Evolutionary conservation across 2,113 vertebrate genomes (phyloP).

Genomic region (Trochalopteron elliotii): DNA sequence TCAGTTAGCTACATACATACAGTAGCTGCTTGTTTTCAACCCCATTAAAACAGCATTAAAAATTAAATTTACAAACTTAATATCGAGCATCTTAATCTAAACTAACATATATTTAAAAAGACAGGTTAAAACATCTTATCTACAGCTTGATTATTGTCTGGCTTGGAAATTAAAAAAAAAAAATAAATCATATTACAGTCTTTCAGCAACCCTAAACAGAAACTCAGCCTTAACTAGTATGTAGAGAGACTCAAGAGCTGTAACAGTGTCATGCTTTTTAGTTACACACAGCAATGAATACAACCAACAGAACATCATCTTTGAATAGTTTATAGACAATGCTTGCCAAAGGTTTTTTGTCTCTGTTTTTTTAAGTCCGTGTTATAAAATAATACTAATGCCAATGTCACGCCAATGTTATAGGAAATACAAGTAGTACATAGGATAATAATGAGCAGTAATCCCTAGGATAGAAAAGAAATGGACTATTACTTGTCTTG

Average conservation of each 20-base stretch:
- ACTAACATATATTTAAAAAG: constrained; percentile 87
- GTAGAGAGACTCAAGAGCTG: constrained; percentile 77
- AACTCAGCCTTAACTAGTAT: constrained; percentile 74
- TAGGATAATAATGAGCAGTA: constrained; percentile 74
- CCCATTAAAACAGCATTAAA: constrained; percentile 89
- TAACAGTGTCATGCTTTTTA: constrained; percentile 82
- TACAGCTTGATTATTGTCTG: constrained; percentile 82
- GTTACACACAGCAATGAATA: constrained; percentile 80
- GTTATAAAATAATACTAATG: constrained; percentile 80
- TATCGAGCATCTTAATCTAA: constrained; percentile 86
- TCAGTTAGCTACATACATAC: constrained; percentile 95
- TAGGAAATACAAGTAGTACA: constrained; percentile 78
- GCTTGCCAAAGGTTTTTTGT: constrained; percentile 68
- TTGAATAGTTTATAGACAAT: constrained; percentile 75
- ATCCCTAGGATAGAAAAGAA: constrained; percentile 80
- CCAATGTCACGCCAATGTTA: constrained; percentile 74
- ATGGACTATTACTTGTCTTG: constrained; percentile 88
- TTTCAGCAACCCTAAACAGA: constrained; percentile 81
- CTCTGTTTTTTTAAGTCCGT: constrained; percentile 68
- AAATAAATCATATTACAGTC: constrained; percentile 74
- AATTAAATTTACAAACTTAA: constrained; percentile 91
- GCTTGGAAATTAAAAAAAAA: constrained; percentile 29
- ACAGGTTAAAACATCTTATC: constrained; percentile 88
- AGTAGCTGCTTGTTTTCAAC: constrained; percentile 86
- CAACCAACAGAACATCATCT: constrained; percentile 82